Evolutionary conservation across 2,113 vertebrate species (phyloP).

Genomic region (Balaeniceps rex): DNA sequence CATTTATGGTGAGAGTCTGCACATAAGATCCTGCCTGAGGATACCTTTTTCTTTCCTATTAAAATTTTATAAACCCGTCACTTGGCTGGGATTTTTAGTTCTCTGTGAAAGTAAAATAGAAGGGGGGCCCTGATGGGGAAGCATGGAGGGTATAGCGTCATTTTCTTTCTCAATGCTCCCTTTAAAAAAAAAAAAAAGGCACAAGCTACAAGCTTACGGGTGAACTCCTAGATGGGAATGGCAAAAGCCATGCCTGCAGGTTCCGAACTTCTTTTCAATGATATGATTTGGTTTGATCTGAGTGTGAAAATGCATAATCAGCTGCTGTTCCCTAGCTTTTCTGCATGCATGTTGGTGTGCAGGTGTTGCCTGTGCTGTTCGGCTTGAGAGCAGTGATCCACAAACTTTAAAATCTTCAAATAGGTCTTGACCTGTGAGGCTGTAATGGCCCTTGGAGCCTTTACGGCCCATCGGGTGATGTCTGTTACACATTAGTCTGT

Average conservation of each 20-base stretch:
- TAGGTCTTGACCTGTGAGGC: constrained; percentile 10
- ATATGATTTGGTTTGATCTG: neutral
- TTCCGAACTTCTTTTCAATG: neutral
- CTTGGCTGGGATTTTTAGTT: constrained; percentile 35
- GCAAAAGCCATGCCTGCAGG: neutral
- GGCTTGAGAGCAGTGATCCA: constrained; percentile 20
- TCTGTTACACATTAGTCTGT: constrained; percentile 40
- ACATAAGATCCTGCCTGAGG: constrained; percentile 36
- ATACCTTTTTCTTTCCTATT: constrained; percentile 57
- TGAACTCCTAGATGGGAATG: neutral
- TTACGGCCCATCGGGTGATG: neutral
- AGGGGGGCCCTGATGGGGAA: neutral
- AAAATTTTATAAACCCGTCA: constrained; percentile 57
- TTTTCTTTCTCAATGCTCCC: neutral
- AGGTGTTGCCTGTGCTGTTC: constrained; percentile 1
- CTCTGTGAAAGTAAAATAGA: neutral
- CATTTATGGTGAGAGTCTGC: constrained; percentile 31
- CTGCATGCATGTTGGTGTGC: neutral
- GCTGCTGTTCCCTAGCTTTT: neutral
- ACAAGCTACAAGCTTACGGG: neutral
- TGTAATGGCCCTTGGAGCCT: constrained; percentile 3
- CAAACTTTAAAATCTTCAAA: constrained; percentile 21
- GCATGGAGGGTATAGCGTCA: neutral
- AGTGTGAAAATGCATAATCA: neutral
- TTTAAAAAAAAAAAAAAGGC: neutral